Percentiles rank a stretch among this genome's conserved stretches.
Evolutionary conservation across 2,888 invertebrate genomes (phyloP).

Genomic region (Andrena trimmerana): DNA sequence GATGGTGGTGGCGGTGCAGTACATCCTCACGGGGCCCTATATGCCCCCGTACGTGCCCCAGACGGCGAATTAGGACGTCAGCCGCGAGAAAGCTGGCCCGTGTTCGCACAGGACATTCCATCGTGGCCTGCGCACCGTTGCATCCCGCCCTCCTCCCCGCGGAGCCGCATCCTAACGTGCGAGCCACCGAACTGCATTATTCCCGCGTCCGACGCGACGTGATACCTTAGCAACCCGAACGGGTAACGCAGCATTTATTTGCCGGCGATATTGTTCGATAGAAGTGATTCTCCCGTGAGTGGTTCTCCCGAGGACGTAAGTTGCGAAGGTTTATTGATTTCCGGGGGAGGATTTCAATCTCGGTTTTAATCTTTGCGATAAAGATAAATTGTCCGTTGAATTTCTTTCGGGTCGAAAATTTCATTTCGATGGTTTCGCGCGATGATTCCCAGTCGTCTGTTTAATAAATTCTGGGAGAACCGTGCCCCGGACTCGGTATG

Average conservation of each 20-base stretch:
- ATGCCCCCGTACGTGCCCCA: constrained; percentile 83
- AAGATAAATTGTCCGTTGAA: no score
- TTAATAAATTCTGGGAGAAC: no score
- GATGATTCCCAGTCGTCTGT: no score
- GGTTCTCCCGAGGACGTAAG: no score
- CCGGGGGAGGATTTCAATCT: no score
- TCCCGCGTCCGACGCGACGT: background rate
- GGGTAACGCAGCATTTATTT: background rate
- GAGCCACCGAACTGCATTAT: background rate
- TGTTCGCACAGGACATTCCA: constrained; percentile 37
- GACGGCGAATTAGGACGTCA: constrained; percentile 75
- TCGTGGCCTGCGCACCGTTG: constrained; percentile 38
- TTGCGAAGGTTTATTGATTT: no score
- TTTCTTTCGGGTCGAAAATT: no score
- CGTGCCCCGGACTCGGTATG: background rate
- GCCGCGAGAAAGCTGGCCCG: constrained; percentile 30
- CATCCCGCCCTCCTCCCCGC: background rate
- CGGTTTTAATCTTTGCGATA: no score
- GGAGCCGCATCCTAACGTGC: constrained; percentile 34
- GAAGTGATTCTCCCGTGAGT: no score
- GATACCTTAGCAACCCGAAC: background rate
- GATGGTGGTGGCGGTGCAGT: constrained; percentile 84
- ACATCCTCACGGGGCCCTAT: constrained; percentile 83
- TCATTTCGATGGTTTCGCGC: no score
- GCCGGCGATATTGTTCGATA: no score